Evolutionary conservation across 2,888 invertebrate genomes (phyloP).

Genomic region (Digitonthophagus gazella): DNA sequence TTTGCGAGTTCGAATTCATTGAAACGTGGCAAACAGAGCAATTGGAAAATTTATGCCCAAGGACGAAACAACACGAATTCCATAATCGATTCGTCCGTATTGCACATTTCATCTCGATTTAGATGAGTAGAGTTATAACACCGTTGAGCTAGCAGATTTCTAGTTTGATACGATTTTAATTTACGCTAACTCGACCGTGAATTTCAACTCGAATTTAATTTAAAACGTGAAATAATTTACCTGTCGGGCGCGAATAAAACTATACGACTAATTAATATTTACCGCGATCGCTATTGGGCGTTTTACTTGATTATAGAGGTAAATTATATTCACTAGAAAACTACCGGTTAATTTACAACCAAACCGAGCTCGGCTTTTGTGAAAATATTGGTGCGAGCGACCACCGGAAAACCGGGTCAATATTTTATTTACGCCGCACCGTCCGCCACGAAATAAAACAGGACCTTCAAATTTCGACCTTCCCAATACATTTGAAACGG

Average conservation of each 20-base stretch:
- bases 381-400: no score
- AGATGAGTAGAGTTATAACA: neutral
- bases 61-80: neutral
- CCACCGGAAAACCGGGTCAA: neutral
- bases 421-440: neutral
- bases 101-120: neutral
- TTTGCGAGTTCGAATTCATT: no score
- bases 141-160: neutral
- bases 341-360: no score
- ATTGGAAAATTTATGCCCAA: no score
- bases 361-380: no score
- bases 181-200: neutral
- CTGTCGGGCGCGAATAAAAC: neutral
- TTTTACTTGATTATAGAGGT: no score
- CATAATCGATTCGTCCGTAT: neutral
- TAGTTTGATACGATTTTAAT: neutral
- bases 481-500: neutral
- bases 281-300: neutral
- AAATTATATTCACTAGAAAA: no score
- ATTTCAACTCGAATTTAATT: neutral
- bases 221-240: neutral
- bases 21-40: no score
- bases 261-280: neutral
- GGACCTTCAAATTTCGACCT: neutral
- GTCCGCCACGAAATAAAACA: neutral